Evolutionary conservation across 2,113 vertebrate genomes (phyloP).

Genomic region (Oncorhynchus clarkii): DNA sequence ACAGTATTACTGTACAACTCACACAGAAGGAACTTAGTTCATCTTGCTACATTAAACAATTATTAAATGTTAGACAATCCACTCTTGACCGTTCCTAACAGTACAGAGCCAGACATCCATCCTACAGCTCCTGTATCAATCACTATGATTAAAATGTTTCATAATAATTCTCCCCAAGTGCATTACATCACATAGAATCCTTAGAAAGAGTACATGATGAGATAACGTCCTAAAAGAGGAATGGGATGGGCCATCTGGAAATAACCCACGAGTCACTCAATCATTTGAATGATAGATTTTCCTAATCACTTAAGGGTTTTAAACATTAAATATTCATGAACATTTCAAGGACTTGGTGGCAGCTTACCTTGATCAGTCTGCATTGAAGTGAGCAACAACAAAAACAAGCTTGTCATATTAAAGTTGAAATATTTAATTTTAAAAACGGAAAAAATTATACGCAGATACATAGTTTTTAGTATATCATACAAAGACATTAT

Average conservation of each 20-base stretch:
- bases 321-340: not conserved
- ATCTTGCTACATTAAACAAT: not conserved
- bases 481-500: conserved; percentile 71
- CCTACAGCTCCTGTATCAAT: not conserved
- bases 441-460: conserved; percentile 73
- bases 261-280: no score
- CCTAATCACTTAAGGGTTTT: not conserved
- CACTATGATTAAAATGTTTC: not conserved
- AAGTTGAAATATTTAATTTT: conserved; percentile 75
- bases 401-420: conserved; percentile 38
- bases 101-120: not conserved
- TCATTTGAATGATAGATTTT: not conserved
- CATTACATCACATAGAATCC: not conserved
- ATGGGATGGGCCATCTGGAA: no score
- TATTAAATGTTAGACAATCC: not conserved
- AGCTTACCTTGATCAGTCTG: not conserved
- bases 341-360: not conserved
- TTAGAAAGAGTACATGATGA: not conserved
- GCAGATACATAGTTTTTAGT: conserved; percentile 74
- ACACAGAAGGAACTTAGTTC: not conserved
- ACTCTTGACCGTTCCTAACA: not conserved
- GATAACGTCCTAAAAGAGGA: not conserved
- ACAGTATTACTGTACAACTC: not conserved
- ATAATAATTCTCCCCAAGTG: not conserved
- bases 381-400: not conserved